Evolutionary conservation across 2,797 vertebrate species (phyloP).

Genomic region (Calcarius lapponicus): DNA sequence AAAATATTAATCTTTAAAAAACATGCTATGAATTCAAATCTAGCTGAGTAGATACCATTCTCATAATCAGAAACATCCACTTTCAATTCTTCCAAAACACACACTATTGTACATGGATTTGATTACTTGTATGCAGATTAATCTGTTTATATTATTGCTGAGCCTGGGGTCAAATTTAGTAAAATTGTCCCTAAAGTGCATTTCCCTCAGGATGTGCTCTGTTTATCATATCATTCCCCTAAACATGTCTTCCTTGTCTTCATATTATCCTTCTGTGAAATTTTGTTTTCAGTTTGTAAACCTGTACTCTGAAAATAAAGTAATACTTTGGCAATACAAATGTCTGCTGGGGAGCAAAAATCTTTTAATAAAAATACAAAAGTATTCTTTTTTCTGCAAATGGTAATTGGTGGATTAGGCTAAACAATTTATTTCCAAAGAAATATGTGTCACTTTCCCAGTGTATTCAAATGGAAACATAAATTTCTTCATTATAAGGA

Average conservation of each 20-base stretch:
- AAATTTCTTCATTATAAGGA: neutral
- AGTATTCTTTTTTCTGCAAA: neutral
- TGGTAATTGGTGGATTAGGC: neutral
- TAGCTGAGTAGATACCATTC: neutral
- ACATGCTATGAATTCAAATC: neutral
- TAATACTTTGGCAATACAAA: neutral
- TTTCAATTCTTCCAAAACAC: neutral
- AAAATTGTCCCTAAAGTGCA: neutral
- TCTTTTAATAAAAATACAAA: neutral
- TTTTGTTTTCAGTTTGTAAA: neutral
- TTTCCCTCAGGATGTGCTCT: neutral
- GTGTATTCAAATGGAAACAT: neutral
- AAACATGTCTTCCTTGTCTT: neutral
- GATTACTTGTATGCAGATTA: neutral
- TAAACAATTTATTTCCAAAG: neutral
- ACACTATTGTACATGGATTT: neutral
- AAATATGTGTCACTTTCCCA: neutral
- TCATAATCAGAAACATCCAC: neutral
- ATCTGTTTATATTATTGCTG: neutral
- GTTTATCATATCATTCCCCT: neutral
- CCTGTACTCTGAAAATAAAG: neutral
- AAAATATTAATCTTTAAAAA: slow-evolving; percentile 5
- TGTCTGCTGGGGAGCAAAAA: neutral
- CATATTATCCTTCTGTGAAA: neutral
- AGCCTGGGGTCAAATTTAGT: neutral